A percentile compares a stretch with the other conserved stretches of the same genome.
Conservation (phyloP, 1,140 invertebrate genomes). For the Philotrypesis tridentata region DNA sequence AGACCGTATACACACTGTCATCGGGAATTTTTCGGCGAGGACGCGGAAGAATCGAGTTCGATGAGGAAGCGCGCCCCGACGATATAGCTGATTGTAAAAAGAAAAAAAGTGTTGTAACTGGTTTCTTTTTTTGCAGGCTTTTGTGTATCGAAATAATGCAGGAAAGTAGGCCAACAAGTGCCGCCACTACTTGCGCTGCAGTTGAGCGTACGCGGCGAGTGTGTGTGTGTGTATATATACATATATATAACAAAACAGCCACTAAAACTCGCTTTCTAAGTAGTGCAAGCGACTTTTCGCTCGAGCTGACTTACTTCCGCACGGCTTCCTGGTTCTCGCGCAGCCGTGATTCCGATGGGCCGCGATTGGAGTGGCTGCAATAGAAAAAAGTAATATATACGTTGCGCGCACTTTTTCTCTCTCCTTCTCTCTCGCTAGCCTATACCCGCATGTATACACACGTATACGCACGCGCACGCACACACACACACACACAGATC, state of each 20-base stretch:
- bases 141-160: neutral
- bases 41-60: no score
- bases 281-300: neutral
- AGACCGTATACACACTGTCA: no score
- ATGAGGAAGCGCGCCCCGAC: no score
- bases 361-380: neutral
- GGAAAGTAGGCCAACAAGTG: conserved; percentile 1
- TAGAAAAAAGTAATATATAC: no score
- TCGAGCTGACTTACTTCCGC: conserved; percentile 10
- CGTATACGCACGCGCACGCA: no score
- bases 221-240: no score
- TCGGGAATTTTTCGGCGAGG: no score
- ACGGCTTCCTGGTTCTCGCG: neutral
- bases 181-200: neutral
- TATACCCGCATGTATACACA: no score
- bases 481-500: neutral
- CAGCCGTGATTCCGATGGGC: neutral
- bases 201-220: neutral
- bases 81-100: neutral
- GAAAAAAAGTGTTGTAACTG: neutral
- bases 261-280: conserved; percentile 10
- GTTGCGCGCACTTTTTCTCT: no score
- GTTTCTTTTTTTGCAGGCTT: neutral
- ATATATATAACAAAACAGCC: neutral
- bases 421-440: no score